Base-by-base conservation (phyloP, 2,113 vertebrate genomes). In the Rhynchomys soricoides region DNA sequence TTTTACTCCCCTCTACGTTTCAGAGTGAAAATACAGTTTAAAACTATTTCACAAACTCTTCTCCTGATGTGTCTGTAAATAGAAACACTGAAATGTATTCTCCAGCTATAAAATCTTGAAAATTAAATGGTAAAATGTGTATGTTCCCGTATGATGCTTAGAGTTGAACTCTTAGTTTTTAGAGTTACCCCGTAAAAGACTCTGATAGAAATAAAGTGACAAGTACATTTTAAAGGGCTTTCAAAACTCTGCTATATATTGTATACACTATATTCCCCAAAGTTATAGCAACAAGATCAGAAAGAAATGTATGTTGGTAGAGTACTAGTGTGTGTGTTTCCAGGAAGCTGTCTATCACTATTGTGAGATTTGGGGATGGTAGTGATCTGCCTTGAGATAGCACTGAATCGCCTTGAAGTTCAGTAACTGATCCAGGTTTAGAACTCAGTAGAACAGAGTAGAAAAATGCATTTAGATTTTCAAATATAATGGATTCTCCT, bases 381-480 rank as follows among this genome's bases (percentile, higher is more conserved):
- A 95, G 31, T 91, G 57, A 57, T 50, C 34, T 86, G 4, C 89
- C 75, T 93, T 82, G 26, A 93, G 75, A 74, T 89, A 64, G 19
- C 71, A 86, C 5, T 73, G 34, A 88, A 68, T 95, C 45, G 87
- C 24, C 62, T 95, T 89, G 37, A 83, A 86, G 62, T 95, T 93
- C n/a, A 55, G 1, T 85, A 43, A 88, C 81, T 89, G 57, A 95
- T 50, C 70, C 78, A 96, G 62, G 37, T 96, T 96, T 37, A 34
- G 71, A 31, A 73, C 75, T 88, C n/a, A 16, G 57, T 90, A n/a
- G 4, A 73, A 90, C 57, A 94, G 62, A 15, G 78, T 50, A 89
- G 77, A 91, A 95, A 96, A 93, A 92, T 96, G 37, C 24, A 31
- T 91, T 90, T 96, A 9, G 26, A 66, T 94, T 98, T 96, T 43